Conservation (phyloP, 2,888 invertebrate genomes). For the Drosophila atroscutellata region DNA sequence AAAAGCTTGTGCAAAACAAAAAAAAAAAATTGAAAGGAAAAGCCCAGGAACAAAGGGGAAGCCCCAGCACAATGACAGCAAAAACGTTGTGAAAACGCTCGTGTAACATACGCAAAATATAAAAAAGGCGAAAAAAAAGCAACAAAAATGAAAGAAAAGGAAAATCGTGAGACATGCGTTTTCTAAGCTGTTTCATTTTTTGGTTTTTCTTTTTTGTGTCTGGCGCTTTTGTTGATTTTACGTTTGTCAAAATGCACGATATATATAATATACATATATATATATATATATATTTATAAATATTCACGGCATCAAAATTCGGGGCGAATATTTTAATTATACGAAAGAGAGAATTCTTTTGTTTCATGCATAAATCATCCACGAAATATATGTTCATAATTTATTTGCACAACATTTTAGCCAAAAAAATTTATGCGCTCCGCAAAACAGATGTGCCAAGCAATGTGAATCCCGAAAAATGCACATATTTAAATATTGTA, state of each 20-base stretch:
- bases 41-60: constrained; percentile 2
- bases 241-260: constrained; percentile 27
- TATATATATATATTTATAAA: constrained; percentile 16
- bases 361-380: constrained; percentile 56
- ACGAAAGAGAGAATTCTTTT: constrained; percentile 25
- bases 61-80: constrained; percentile 18
- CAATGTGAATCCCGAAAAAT: constrained; percentile 28
- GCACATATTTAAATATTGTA: constrained; percentile 22
- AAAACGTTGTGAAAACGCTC: constrained; percentile 17
- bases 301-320: constrained; percentile 44
- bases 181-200: constrained; percentile 21
- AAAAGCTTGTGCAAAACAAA: constrained; percentile 26
- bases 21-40: neutral
- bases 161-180: constrained; percentile 24
- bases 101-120: constrained; percentile 22
- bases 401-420: constrained; percentile 55
- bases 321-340: constrained; percentile 49
- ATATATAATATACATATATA: constrained; percentile 10
- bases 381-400: constrained; percentile 47
- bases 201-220: constrained; percentile 7
- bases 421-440: constrained; percentile 45
- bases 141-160: neutral
- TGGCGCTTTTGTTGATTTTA: constrained; percentile 40
- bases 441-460: constrained; percentile 46
- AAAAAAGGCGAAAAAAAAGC: neutral